Conservation (phyloP, 1,140 invertebrate species). For the Drosophila sulfurigaster region DNA sequence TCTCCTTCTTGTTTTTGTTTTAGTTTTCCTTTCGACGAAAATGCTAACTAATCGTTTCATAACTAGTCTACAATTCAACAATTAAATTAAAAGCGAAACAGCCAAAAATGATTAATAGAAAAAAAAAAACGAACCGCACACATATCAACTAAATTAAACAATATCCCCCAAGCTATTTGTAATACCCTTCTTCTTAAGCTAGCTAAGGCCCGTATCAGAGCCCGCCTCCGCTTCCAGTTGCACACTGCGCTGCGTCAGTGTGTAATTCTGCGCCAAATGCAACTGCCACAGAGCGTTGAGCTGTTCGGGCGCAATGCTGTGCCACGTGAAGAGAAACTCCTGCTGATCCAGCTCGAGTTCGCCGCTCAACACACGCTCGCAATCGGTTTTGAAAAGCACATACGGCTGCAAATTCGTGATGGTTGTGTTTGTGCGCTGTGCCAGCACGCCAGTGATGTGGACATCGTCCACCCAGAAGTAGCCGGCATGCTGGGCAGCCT, state of each 20-base stretch:
- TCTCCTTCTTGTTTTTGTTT: slow-evolving; percentile 2
- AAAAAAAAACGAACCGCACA: slow-evolving; percentile 8
- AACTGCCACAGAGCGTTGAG: slow-evolving; percentile 85
- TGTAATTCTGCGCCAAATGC: slow-evolving; percentile 46
- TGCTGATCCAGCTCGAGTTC: slow-evolving; percentile 58
- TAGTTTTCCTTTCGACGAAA: slow-evolving; percentile 20
- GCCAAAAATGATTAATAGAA: slow-evolving; percentile 27
- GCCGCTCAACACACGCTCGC: slow-evolving; percentile 65
- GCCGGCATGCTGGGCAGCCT: slow-evolving; percentile 87
- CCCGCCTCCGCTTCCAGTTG: slow-evolving; percentile 17
- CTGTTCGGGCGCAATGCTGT: slow-evolving; percentile 85
- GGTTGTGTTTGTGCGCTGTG: slow-evolving; percentile 87
- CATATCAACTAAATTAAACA: slow-evolving; percentile 29
- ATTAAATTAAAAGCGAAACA: slow-evolving; percentile 56
- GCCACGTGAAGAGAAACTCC: slow-evolving; percentile 87
- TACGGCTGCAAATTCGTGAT: slow-evolving; percentile 86
- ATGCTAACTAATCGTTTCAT: slow-evolving; percentile 58
- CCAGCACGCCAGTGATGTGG: slow-evolving; percentile 91
- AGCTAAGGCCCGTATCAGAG: slow-evolving; percentile 52
- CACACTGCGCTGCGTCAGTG: slow-evolving; percentile 16
- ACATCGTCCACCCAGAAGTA: slow-evolving; percentile 96
- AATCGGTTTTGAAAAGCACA: slow-evolving; percentile 83
- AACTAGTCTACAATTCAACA: slow-evolving; percentile 48
- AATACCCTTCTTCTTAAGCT: slow-evolving; percentile 28
- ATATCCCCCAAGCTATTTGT: neutral